phyloP scores from a whole-genome alignment of 2,113 vertebrate species.

The Fregetta grallaria region DNA sequence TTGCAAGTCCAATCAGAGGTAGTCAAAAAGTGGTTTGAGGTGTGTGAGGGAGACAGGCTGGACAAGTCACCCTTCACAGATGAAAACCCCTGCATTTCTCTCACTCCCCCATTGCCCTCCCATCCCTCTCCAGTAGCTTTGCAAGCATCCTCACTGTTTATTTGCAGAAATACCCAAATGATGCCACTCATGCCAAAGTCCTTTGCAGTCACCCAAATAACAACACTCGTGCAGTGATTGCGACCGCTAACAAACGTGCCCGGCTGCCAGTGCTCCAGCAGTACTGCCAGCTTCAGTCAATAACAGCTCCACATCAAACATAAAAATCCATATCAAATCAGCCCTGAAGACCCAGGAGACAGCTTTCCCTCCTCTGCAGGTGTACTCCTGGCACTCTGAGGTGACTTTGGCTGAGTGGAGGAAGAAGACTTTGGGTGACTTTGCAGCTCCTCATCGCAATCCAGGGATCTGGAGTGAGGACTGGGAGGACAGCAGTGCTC shows the following conservation, averaged over 20 bases:
- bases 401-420: not conserved
- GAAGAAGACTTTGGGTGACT: not conserved
- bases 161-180: not conserved
- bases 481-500: not conserved
- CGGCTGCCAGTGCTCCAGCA: accelerated
- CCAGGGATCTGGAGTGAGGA: not conserved
- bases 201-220: not conserved
- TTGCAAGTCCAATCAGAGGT: not conserved
- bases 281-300: not conserved
- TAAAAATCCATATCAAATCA: not conserved
- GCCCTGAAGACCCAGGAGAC: not conserved
- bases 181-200: not conserved
- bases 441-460: not conserved
- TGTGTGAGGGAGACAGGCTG: not conserved
- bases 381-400: accelerated
- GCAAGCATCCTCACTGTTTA: not conserved
- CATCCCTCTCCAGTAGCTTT: not conserved
- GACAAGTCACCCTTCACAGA: not conserved
- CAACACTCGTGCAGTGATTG: not conserved
- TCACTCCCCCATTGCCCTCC: not conserved
- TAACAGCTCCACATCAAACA: not conserved
- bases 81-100: not conserved
- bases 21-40: not conserved
- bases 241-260: not conserved
- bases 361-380: not conserved